Base-by-base conservation (phyloP, 2,888 invertebrate species). In the Noctuana brunneofusca region DNA sequence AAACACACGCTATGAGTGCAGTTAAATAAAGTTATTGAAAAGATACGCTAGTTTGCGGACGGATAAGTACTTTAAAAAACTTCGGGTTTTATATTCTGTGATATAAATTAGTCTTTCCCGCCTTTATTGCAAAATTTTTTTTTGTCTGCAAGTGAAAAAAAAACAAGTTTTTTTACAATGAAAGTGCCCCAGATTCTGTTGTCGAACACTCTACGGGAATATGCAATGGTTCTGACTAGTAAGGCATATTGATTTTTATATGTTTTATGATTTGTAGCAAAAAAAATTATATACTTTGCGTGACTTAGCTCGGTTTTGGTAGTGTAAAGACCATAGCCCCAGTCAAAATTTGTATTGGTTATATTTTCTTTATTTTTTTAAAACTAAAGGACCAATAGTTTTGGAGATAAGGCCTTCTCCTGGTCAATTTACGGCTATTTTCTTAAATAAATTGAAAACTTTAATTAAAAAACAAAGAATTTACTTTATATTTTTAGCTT, bases 181-280 rank as follows among this genome's bases (percentile, higher is more conserved):
- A 69, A 67, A 64, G 20, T 66, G 14, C 16, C 35, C 2, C 16
- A 24, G 1, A 58, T 52, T 38, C 24, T 70, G 8, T 46, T 63
- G 1, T 64, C 70, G 11, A 71, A 75, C 8, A 54, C 75, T 12
- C 24, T 80, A n/a, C 66, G 78, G 43, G 79, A 80, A 52, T 80
- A 78, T 68, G 65, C 68, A 3, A 66, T 74, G 12, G 76, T 79
- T 27, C 70, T 78, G 54, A 65, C 67, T 35, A 77, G 79, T 79
- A 68, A 63, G 67, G 67, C 52, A 14, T 55, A 30, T 12, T 27
- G 8, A 5, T 27, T 5, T 27, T 27, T 32, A 32, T 11, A 8
- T 32, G 4, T 32, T 32, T 8, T 8, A 2, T 32, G 32, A 32
- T 32, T 32, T 32, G 24, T 24, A 4, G 24, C 24, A 24, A 24